Percentiles rank a stretch among this genome's conserved stretches.
phyloP scores from a whole-genome alignment of 2,888 invertebrate species.

The Drosophila anceps region DNA sequence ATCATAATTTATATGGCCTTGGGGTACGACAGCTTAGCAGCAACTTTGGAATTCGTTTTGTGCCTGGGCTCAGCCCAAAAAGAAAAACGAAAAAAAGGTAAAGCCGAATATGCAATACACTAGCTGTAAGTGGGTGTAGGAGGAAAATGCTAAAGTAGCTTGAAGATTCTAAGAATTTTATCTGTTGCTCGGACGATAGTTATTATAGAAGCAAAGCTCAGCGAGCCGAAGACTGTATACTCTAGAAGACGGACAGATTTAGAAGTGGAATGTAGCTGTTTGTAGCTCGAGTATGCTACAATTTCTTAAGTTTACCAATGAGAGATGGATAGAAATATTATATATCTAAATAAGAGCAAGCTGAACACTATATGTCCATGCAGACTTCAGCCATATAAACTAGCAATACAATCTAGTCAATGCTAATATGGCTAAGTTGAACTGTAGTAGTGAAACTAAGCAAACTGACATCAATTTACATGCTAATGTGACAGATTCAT shows the following conservation, averaged over 20 bases:
- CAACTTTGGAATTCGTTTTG: conserved; percentile 45
- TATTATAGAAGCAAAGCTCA: not conserved
- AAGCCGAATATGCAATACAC: not conserved
- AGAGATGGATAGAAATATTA: not conserved
- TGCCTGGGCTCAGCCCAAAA: conserved; percentile 36
- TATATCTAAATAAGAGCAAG: not conserved
- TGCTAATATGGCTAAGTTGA: too few species aligned
- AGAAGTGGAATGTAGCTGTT: not conserved
- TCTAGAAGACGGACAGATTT: not conserved
- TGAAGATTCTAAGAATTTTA: not conserved
- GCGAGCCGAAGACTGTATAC: not conserved
- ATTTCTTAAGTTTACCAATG: not conserved
- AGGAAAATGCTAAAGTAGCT: not conserved
- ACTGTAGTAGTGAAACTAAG: too few species aligned
- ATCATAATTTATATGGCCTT: conserved; percentile 81
- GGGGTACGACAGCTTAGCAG: conserved; percentile 51
- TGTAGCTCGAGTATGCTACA: not conserved
- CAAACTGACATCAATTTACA: too few species aligned
- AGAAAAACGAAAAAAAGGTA: not conserved
- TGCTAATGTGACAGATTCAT: too few species aligned
- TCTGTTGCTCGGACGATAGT: not conserved
- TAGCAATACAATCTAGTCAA: too few species aligned
- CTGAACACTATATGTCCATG: too few species aligned
- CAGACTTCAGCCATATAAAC: too few species aligned
- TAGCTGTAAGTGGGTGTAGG: not conserved